Evolutionary conservation across 2,797 vertebrate genomes (phyloP).

Genomic region (Rhyacichthys aspro): DNA sequence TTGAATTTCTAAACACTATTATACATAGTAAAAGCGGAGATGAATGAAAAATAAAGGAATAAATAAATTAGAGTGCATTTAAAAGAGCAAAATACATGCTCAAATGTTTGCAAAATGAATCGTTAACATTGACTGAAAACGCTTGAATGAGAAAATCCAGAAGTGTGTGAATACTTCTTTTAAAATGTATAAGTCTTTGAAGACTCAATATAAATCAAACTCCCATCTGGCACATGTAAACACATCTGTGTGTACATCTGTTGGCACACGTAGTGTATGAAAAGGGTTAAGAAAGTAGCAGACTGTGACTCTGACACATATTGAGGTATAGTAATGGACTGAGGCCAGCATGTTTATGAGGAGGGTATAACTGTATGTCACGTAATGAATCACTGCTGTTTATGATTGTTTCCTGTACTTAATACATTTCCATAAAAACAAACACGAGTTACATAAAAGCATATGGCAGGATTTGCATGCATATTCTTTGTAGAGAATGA

Average conservation of each 20-base stretch:
- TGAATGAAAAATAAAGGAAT: too few species aligned
- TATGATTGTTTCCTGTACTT: constrained; percentile 1
- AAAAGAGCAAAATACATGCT: constrained; percentile 16
- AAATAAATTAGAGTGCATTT: too few species aligned
- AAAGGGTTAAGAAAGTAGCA: background rate
- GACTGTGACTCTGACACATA: background rate
- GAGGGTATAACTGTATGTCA: constrained; percentile 6
- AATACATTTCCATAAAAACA: constrained; percentile 6
- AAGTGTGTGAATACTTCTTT: background rate
- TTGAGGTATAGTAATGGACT: constrained; percentile 3
- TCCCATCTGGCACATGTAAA: background rate
- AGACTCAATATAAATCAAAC: background rate
- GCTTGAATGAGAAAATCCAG: constrained; percentile 20
- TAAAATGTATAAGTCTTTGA: constrained; percentile 2
- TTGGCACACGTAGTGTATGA: background rate
- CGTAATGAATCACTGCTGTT: constrained; percentile 17
- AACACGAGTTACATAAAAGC: background rate
- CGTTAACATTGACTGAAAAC: background rate
- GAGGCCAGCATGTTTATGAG: background rate
- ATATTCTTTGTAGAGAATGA: constrained; percentile 21
- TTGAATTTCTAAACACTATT: too few species aligned
- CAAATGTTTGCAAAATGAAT: constrained; percentile 8
- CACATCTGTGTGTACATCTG: constrained; percentile 1
- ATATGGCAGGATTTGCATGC: constrained; percentile 13
- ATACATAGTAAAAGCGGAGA: too few species aligned